Percentiles rank a stretch among this genome's conserved stretches.
These are phyloP conservation scores for Ophion slaviceki DNA, from an alignment of 2,888 invertebrate genomes.

Conservation along the genomic window DNA sequence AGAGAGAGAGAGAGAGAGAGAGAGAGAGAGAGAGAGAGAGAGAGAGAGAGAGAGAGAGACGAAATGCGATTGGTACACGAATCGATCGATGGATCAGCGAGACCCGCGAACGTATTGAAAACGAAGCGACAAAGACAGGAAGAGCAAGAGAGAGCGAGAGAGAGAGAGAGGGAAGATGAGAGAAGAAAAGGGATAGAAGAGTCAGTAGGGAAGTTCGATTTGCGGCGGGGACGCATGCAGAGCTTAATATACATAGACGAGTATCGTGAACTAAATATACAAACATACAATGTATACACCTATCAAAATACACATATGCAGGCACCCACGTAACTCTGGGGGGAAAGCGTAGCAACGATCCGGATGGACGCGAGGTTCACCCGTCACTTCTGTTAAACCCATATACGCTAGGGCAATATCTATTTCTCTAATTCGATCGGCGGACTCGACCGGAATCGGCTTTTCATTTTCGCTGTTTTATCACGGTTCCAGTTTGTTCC, in stretches of 20 bases:
- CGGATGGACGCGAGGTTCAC: constrained; percentile 3
- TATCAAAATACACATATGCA: neutral
- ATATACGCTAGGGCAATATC: constrained; percentile 26
- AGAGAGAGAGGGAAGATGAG: neutral
- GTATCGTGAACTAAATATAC: constrained; percentile 8
- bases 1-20: constrained; percentile 37
- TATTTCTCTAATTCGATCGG: constrained; percentile 50
- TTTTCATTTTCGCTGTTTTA: neutral
- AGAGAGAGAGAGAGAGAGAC: constrained; percentile 19
- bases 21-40: constrained; percentile 35
- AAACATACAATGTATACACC: neutral
- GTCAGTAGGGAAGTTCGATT: constrained; percentile 33
- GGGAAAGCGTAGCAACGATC: neutral
- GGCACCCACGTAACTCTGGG: neutral
- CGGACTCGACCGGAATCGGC: constrained; percentile 11
- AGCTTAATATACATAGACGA: constrained; percentile 29
- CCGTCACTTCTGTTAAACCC: neutral
- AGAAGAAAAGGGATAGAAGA: neutral
- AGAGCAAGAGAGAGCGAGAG: neutral
- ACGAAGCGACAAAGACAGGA: constrained; percentile 1
- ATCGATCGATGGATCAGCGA: constrained; percentile 59
- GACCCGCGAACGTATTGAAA: constrained; percentile 39
- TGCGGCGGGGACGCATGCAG: constrained; percentile 19
- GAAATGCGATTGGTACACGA: constrained; percentile 22
- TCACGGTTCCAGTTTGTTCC: neutral